These are phyloP conservation scores for Neomorphus geoffroyi DNA, from an alignment of 2,797 vertebrate species.

Conservation along the genomic window DNA sequence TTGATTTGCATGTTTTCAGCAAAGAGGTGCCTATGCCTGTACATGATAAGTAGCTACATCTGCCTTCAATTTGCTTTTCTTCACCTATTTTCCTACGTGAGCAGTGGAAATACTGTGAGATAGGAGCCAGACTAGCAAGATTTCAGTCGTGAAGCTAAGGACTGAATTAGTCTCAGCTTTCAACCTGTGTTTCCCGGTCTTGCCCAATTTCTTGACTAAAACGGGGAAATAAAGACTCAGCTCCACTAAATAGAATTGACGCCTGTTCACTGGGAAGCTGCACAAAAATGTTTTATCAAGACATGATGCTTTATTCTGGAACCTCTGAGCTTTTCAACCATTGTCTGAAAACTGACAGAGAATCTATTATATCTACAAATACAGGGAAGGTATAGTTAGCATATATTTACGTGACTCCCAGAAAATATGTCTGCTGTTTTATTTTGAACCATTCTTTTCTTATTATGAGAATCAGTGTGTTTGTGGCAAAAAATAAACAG, in stretches of 20 bases:
- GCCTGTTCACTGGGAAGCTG: slow-evolving; percentile 12
- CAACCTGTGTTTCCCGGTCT: background rate
- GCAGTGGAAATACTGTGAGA: background rate
- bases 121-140: background rate
- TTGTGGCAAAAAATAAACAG: background rate
- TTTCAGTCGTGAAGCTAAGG: background rate
- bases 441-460: background rate
- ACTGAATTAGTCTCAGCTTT: slow-evolving; percentile 4
- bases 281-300: background rate
- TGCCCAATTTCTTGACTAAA: background rate
- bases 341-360: background rate
- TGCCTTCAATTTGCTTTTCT: slow-evolving; percentile 57
- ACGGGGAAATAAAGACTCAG: slow-evolving; percentile 3
- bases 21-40: background rate
- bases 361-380: slow-evolving; percentile 13
- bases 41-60: slow-evolving; percentile 31
- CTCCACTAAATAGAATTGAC: background rate
- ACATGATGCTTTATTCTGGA: slow-evolving; percentile 6
- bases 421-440: background rate
- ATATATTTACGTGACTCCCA: background rate
- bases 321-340: slow-evolving; percentile 11
- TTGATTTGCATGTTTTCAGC: slow-evolving; percentile 57
- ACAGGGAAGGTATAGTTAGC: background rate
- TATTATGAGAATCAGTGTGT: background rate
- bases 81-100: slow-evolving; percentile 38